A percentile compares a stretch with the other conserved stretches of the same genome.
Evolutionary conservation across 2,113 vertebrate genomes (phyloP).

Genomic region (Saiga tatarica): DNA sequence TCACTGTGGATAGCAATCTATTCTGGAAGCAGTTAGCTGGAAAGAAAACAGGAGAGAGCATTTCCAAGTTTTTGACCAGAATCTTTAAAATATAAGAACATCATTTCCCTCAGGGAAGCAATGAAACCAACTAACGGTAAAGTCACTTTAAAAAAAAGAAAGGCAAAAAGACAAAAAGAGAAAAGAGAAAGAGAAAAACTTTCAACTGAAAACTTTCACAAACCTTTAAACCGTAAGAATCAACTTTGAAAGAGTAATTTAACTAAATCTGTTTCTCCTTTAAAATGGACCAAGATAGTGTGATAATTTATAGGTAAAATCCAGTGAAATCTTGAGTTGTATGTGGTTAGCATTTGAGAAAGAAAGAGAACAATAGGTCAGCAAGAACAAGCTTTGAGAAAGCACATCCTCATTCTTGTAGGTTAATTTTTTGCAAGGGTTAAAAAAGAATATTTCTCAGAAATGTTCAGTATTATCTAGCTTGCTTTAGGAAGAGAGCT

Average conservation of each 20-base stretch:
- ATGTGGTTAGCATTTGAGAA: neutral
- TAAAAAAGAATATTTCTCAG: neutral
- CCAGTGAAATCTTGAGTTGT: neutral
- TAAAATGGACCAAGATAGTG: neutral
- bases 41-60: constrained; percentile 26
- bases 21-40: constrained; percentile 33
- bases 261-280: neutral
- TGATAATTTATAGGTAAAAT: neutral
- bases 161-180: neutral
- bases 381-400: neutral
- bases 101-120: constrained; percentile 36
- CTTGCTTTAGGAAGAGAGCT: neutral
- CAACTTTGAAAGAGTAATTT: neutral
- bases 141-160: neutral
- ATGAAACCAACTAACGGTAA: constrained; percentile 22
- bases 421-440: neutral
- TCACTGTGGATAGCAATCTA: neutral
- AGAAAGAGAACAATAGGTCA: neutral
- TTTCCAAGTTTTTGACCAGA: constrained; percentile 33
- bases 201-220: neutral
- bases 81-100: constrained; percentile 52
- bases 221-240: neutral
- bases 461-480: neutral
- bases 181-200: neutral
- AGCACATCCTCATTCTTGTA: neutral